Evolutionary conservation across 2,797 vertebrate species (phyloP), one percentile per base, ranked within the genome.

Genomic region (Microhierax caerulescens): DNA sequence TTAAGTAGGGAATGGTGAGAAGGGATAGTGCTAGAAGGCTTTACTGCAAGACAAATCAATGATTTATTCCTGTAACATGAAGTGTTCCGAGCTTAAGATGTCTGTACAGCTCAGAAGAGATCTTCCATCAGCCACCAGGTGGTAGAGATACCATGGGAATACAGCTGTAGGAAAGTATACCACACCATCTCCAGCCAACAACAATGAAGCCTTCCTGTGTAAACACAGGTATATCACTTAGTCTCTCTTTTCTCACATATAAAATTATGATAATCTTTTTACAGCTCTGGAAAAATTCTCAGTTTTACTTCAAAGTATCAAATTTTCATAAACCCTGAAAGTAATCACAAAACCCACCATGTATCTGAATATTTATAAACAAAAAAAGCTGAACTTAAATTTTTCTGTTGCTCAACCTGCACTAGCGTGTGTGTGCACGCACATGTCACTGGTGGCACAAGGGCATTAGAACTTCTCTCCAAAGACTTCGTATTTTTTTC

Each of bases 41-140:
- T 74, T 53, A 48, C 15, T 45, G 48, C 36, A 82, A 70, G 74
- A 60, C 39, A 74, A 20, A 21, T 12, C 4, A 10, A 24, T n/a
- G 51, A 27, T 24, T 94, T 63, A 84, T 48, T 84, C 50, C 59
- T 68, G 39, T 45, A 59, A 59, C 22, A 16, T 16, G 27, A 76
- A 37, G 16, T n/a, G 15, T 75, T 83, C 65, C 56, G 61, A 65
- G 47, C 56, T 50, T 24, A 32, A 32, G 57, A 34, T 53, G 53
- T 28, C 41, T 32, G 12, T 21, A 43, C 36, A 70, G 47, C 13
- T 64, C 30, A 2, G 41, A 61, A 65, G 43, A 81, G 45, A n/a
- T 41, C 45, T 78, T 70, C 37, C 32, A 47, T 37, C 0, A 1
- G 59, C 43, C 11, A 6, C 0, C 0, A 20, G 4, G 3, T 23